Evolutionary conservation across 2,888 invertebrate genomes (phyloP).

Genomic region (Drosophila putrida): DNA sequence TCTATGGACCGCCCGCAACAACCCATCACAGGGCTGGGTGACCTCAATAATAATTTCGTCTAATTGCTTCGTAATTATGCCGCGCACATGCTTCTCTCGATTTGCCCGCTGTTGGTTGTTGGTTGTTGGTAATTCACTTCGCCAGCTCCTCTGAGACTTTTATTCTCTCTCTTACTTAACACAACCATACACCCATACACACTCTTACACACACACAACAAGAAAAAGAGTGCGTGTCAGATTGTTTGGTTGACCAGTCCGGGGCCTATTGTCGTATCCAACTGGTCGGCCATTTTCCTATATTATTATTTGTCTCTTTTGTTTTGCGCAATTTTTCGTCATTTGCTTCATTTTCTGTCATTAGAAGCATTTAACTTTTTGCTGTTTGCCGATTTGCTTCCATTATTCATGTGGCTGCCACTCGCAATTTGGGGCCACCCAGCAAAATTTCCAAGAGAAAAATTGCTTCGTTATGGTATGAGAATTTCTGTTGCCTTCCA

Average conservation of each 20-base stretch:
- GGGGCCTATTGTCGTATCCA: conserved; percentile 20
- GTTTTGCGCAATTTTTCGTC: conserved; percentile 79
- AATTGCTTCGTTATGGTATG: conserved; percentile 18
- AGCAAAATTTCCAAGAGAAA: conserved; percentile 41
- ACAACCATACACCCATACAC: not conserved
- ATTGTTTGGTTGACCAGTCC: conserved; percentile 26
- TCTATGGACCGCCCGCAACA: conserved; percentile 37
- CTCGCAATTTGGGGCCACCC: conserved; percentile 47
- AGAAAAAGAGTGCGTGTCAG: conserved; percentile 37
- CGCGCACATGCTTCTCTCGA: conserved; percentile 80
- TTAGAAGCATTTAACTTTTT: conserved; percentile 82
- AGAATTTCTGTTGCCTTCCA: conserved; percentile 14
- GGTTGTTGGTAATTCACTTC: conserved; percentile 67
- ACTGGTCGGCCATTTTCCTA: conserved; percentile 63
- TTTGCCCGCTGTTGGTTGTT: conserved; percentile 65
- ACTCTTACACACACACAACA: not conserved
- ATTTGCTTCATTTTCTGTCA: conserved; percentile 79
- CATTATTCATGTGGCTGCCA: conserved; percentile 68
- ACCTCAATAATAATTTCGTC: conserved; percentile 82
- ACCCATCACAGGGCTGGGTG: conserved; percentile 41
- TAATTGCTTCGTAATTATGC: conserved; percentile 82
- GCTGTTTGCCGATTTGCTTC: conserved; percentile 76
- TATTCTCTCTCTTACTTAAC: conserved; percentile 16
- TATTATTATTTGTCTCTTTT: conserved; percentile 78
- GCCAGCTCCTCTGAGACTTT: conserved; percentile 48